Evolutionary conservation across 1,140 invertebrate genomes (phyloP).

Genomic region (Drosophila funebris): DNA sequence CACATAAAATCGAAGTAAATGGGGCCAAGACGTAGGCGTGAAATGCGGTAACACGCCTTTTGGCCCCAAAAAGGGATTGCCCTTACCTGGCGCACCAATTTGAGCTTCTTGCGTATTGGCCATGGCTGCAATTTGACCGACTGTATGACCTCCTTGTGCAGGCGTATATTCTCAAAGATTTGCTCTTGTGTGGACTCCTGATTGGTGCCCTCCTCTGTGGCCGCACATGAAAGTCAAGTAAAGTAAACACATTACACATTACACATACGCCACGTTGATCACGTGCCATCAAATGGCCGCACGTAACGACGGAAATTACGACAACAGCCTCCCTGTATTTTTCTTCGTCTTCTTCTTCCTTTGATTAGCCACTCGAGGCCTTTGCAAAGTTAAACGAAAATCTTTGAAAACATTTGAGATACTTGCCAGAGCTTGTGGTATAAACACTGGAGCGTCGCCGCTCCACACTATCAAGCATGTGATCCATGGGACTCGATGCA

Average conservation of each 20-base stretch:
- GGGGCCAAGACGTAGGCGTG: conserved; percentile 54
- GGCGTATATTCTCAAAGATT: conserved; percentile 94
- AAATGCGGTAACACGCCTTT: conserved; percentile 85
- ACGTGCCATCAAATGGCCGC: conserved; percentile 50
- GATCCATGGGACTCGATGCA: conserved; percentile 89
- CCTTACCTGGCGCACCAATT: conserved; percentile 89
- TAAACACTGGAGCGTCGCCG: conserved; percentile 91
- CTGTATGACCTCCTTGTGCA: conserved; percentile 96
- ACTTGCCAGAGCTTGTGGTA: conserved; percentile 94
- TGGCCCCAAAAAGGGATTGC: conserved; percentile 86
- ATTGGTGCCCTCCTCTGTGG: conserved; percentile 87
- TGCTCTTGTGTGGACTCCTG: conserved; percentile 90
- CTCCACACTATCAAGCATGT: conserved; percentile 78
- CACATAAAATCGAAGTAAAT: conserved; percentile 75
- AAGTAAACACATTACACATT: conserved; percentile 68
- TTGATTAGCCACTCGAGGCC: conserved; percentile 49
- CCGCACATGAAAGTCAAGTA: conserved; percentile 79
- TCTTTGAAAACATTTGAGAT: conserved; percentile 48
- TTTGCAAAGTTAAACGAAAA: conserved; percentile 42
- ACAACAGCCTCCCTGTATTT: conserved; percentile 34
- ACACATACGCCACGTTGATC: conserved; percentile 63
- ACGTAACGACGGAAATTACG: conserved; percentile 71
- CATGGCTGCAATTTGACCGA: conserved; percentile 95
- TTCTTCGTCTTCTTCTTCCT: no score
- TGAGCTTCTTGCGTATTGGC: conserved; percentile 93